Evolutionary conservation across 1,140 invertebrate species (phyloP), one percentile per base, ranked within the genome.

Genomic region (Anastrepha obliqua): DNA sequence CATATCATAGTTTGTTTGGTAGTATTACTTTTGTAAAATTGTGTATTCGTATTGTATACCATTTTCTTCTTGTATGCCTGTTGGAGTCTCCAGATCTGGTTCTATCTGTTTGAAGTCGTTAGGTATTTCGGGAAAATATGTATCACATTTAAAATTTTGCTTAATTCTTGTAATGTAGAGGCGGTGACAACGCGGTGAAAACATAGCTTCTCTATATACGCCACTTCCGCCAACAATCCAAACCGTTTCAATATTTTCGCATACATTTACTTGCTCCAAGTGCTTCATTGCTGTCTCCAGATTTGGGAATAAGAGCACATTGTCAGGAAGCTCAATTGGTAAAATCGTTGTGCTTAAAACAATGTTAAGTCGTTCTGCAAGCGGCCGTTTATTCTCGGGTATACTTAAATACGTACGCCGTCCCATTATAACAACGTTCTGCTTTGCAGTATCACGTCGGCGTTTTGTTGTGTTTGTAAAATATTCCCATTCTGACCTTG

Each of bases 371-470:
- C 98, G 94, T 47, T 96, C 93, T 4, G 90, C 87, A 2, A 99
- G 93, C 0, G 98, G 98, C 81, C 96, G 94, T 91, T 95, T 97
- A 90, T 97, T 97, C 13, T 93, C 91, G 0, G 98, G 98, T 88
- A 99, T 98, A 20, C 97, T 97, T 87, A 98, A 96, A 96, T 98
- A 99, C 0, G 98, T 99, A 89, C 95, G 96, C 87, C 97, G 94
- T 1, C 98, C 98, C 98, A 99, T 99, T 15, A 99, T 95, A 0
- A 99, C 97, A 55, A 96, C 97, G 95, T 99, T 99, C 88, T 95
- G 95, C 89, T 96, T 96, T 11, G 90, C 92, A 11, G 93, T 88
- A 89, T 96, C 94, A 39, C 93, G 92, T 0, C 96, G 96, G 17
- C 93, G 94, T 78, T 95, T 96, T 4, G 98, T 99, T 93, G 98